phyloP scores from a whole-genome alignment of 2,888 invertebrate genomes.

The Pelosia muscerda region DNA sequence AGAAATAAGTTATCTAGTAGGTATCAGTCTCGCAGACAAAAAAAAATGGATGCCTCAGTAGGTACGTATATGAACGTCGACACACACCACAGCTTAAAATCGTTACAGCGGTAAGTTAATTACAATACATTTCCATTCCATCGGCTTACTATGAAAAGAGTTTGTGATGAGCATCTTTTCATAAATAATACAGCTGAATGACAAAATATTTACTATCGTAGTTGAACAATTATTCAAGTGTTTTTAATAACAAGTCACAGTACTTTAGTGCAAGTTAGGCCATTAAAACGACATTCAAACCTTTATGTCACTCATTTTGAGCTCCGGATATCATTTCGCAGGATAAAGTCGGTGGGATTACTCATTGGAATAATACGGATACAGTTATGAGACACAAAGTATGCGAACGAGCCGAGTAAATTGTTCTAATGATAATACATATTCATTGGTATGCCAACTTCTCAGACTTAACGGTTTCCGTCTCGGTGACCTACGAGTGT shows the following conservation, averaged over 20 bases:
- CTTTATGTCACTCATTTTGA: constrained; percentile 12
- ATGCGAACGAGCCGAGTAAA: constrained; percentile 53
- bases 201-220: not conserved
- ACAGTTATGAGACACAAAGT: constrained; percentile 53
- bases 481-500: constrained; percentile 45
- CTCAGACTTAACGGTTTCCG: constrained; percentile 56
- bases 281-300: constrained; percentile 6
- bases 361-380: constrained; percentile 36
- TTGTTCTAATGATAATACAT: constrained; percentile 62
- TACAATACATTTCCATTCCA: not conserved
- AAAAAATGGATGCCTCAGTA: not conserved
- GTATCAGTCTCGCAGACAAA: not conserved
- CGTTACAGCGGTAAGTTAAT: not conserved
- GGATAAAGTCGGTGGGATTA: constrained; percentile 19
- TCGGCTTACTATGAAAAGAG: not conserved
- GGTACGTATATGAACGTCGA: too few species aligned
- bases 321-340: constrained; percentile 10
- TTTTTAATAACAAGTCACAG: not conserved
- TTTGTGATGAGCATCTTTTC: too few species aligned
- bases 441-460: constrained; percentile 56
- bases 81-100: not conserved
- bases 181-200: not conserved
- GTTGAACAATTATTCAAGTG: not conserved
- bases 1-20: constrained; percentile 18
- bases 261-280: not conserved